Percentiles rank a stretch among this genome's conserved stretches.
phyloP scores from a whole-genome alignment of 1,140 invertebrate genomes.

The Bombus vancouverensis region DNA sequence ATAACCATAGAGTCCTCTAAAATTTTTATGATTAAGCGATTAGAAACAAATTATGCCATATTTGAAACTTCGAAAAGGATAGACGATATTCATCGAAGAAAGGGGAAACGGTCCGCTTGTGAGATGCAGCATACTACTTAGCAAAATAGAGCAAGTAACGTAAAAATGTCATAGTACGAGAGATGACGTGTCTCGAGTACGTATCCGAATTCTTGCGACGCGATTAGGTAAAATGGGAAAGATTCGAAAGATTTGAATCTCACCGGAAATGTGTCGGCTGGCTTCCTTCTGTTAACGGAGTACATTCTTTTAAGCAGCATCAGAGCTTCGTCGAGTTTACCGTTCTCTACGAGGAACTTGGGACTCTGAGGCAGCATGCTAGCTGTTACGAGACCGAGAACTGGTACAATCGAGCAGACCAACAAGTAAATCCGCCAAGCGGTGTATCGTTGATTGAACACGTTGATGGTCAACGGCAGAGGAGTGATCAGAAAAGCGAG shows the following conservation, averaged over 20 bases:
- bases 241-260: conserved; percentile 21
- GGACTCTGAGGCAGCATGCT: conserved; percentile 81
- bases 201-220: too few species aligned
- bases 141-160: too few species aligned
- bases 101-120: too few species aligned
- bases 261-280: conserved; percentile 80
- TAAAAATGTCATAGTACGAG: too few species aligned
- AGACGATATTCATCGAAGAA: too few species aligned
- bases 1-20: too few species aligned
- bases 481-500: conserved; percentile 83
- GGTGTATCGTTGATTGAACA: conserved; percentile 77
- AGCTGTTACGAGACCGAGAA: conserved; percentile 74
- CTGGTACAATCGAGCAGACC: conserved; percentile 74
- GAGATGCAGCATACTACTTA: too few species aligned
- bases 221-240: too few species aligned
- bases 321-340: conserved; percentile 77
- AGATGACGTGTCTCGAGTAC: too few species aligned
- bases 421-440: conserved; percentile 85
- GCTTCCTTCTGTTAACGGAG: conserved; percentile 76
- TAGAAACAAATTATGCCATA: too few species aligned
- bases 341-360: conserved; percentile 82
- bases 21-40: too few species aligned
- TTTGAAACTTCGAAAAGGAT: too few species aligned
- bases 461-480: conserved; percentile 70
- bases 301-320: conserved; percentile 79